A percentile compares a stretch with the other conserved stretches of the same genome.
Conservation (phyloP, 64 coral and sea anemone genomes). For the Montipora efflorescens region DNA sequence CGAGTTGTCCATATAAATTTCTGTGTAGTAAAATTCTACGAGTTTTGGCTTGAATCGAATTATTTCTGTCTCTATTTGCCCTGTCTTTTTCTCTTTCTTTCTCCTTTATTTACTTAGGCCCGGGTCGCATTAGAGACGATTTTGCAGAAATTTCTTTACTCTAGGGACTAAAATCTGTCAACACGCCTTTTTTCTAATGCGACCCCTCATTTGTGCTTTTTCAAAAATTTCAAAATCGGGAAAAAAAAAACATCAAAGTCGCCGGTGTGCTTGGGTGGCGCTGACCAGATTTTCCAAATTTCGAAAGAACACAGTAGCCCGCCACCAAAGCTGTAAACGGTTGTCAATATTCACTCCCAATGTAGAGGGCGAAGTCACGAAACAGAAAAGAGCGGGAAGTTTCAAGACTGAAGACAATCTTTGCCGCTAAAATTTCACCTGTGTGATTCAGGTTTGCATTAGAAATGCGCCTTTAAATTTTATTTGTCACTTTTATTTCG, state of each 20-base stretch:
- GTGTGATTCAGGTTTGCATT: too few relatives aligned
- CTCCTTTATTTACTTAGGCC: neutral
- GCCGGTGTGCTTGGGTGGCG: slow-evolving; percentile 54
- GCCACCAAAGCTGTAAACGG: slow-evolving; percentile 31
- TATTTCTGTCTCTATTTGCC: too few relatives aligned
- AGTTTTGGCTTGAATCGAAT: too few relatives aligned
- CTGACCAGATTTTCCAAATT: slow-evolving; percentile 50
- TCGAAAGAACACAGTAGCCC: slow-evolving; percentile 16
- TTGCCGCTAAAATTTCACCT: too few relatives aligned
- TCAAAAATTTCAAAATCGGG: neutral
- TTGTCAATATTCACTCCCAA: neutral
- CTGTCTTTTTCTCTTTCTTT: too few relatives aligned
- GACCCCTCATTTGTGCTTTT: slow-evolving; percentile 26
- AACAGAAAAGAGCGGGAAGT: neutral
- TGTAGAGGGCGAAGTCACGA: neutral
- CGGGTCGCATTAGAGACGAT: slow-evolving; percentile 53
- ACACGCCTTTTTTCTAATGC: slow-evolving; percentile 35
- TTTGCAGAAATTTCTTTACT: slow-evolving; percentile 37
- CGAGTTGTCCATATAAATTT: too few relatives aligned
- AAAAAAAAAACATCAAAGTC: slow-evolving; percentile 39
- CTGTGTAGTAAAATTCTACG: too few relatives aligned
- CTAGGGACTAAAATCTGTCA: slow-evolving; percentile 36
- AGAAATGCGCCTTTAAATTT: too few relatives aligned
- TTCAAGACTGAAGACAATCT: neutral
- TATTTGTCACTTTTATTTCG: too few relatives aligned